phyloP scores from a whole-genome alignment of 2,113 vertebrate genomes.

The Rattus rattus region DNA sequence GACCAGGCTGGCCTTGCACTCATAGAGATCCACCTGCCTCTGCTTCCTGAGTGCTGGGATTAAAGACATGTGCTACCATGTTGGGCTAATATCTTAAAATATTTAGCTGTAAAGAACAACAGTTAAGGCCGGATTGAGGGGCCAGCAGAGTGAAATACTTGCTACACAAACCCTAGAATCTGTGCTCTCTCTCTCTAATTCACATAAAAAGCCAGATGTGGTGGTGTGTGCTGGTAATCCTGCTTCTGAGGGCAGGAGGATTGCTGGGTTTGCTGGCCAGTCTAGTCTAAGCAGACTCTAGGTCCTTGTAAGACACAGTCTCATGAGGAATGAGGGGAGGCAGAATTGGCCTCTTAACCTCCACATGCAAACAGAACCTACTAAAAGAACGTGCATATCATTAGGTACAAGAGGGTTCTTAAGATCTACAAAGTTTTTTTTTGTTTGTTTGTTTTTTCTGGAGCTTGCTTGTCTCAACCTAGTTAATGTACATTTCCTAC shows the following conservation, averaged over 20 bases:
- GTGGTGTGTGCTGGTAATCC: not conserved
- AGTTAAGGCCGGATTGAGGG: not conserved
- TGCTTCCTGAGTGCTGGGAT: not conserved
- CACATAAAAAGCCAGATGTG: not conserved
- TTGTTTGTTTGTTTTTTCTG: not conserved
- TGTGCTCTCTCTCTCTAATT: not conserved
- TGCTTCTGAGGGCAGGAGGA: not conserved
- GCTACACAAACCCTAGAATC: not conserved
- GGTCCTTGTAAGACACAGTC: not conserved
- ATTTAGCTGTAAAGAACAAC: not conserved
- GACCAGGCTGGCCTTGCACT: not conserved
- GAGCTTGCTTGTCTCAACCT: not conserved
- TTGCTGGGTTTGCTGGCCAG: not conserved
- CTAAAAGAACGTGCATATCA: not conserved
- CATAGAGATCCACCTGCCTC: not conserved
- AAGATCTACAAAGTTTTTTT: not conserved
- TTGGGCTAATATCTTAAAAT: not conserved
- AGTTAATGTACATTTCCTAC: not conserved
- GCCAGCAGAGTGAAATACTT: not conserved
- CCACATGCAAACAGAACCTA: not conserved
- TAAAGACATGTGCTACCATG: not conserved
- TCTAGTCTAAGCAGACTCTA: not conserved
- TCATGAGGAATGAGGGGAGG: not conserved
- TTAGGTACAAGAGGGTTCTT: constrained; percentile 8
- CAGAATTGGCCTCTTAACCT: not conserved